Evolutionary conservation across 2,888 invertebrate genomes (phyloP).

Genomic region (Octonoba sinensis): DNA sequence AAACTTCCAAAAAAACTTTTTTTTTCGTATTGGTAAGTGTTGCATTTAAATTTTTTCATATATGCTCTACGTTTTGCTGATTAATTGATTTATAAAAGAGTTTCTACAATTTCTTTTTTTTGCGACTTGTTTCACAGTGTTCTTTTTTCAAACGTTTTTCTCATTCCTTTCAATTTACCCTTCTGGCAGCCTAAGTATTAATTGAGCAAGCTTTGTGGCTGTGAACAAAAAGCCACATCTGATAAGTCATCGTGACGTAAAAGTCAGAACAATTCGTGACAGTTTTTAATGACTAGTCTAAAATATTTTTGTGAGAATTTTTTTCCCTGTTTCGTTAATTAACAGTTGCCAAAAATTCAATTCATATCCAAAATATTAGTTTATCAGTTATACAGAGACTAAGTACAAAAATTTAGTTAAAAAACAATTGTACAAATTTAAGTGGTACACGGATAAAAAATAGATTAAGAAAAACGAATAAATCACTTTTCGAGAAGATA

Average conservation of each 20-base stretch:
- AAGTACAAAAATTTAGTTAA: no score
- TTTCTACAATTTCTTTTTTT: conserved; percentile 36
- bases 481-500: no score
- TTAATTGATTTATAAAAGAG: conserved; percentile 62
- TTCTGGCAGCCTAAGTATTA: conserved; percentile 42
- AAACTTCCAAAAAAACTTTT: conserved; percentile 40
- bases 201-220: conserved; percentile 41
- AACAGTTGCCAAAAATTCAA: no score
- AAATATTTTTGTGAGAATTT: no score
- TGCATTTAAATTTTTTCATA: conserved; percentile 22
- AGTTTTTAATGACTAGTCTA: conserved; percentile 20
- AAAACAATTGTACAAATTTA: no score
- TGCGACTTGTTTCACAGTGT: not conserved
- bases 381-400: no score
- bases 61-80: conserved; percentile 52
- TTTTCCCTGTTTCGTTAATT: no score
- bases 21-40: conserved; percentile 17
- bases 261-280: conserved; percentile 27
- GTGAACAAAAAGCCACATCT: conserved; percentile 50
- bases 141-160: not conserved
- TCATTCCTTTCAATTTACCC: conserved; percentile 31
- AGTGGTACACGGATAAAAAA: no score
- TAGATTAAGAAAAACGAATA: no score
- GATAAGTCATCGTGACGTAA: conserved; percentile 47
- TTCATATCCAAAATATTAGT: no score